A percentile compares a stretch with the other conserved stretches of the same genome.
These are phyloP conservation scores for Pristionchus exspectatus DNA, from an alignment of 2,888 invertebrate species.

Conservation along the genomic window DNA sequence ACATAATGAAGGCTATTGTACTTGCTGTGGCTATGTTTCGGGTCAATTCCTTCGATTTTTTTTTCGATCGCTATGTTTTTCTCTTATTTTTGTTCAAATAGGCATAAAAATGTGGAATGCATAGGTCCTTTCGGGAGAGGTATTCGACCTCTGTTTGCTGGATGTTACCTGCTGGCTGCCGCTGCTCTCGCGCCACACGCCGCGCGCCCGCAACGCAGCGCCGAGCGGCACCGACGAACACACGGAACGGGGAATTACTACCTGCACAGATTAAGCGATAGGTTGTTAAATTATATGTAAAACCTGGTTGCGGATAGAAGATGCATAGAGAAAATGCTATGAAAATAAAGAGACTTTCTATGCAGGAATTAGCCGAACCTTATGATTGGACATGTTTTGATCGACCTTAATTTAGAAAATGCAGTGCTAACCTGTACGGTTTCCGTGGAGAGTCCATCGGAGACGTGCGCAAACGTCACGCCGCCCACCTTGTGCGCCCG, in stretches of 20 bases:
- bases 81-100: too few species aligned
- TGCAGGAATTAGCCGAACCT: not conserved
- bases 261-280: not conserved
- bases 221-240: conserved; percentile 60
- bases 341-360: too few species aligned
- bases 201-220: conserved; percentile 58
- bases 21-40: too few species aligned
- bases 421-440: conserved; percentile 62
- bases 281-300: too few species aligned
- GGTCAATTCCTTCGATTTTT: too few species aligned
- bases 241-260: conserved; percentile 38
- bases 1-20: too few species aligned
- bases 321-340: too few species aligned
- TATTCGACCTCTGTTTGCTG: too few species aligned
- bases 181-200: conserved; percentile 60
- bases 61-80: too few species aligned
- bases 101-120: too few species aligned
- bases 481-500: conserved; percentile 64
- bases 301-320: too few species aligned
- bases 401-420: not conserved
- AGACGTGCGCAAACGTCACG: conserved; percentile 68
- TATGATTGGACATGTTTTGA: not conserved
- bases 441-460: conserved; percentile 64
- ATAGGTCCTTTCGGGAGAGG: too few species aligned
- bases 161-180: conserved; percentile 33